Evolutionary conservation across 2,888 invertebrate species (phyloP).

Genomic region (Pterobdella sp.): DNA sequence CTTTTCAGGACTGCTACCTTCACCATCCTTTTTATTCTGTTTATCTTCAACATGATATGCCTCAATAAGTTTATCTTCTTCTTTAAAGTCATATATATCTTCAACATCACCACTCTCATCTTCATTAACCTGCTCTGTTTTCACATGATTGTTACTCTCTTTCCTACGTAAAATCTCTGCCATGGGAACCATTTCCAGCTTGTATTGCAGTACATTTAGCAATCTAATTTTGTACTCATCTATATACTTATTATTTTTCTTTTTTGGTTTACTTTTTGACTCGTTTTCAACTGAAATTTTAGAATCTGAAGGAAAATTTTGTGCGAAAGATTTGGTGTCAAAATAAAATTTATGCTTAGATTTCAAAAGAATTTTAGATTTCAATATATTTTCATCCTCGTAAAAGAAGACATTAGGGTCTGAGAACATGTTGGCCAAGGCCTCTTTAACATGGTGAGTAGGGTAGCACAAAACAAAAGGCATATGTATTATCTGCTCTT

Average conservation of each 20-base stretch:
- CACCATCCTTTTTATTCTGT: background rate
- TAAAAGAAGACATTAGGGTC: constrained; percentile 1
- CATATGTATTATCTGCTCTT: background rate
- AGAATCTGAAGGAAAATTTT: background rate
- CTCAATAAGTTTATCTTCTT: background rate
- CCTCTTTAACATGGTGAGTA: background rate
- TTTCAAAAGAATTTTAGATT: too few relatives aligned
- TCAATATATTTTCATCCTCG: too few relatives aligned
- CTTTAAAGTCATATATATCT: background rate
- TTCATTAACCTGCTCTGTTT: background rate
- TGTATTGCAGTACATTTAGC: constrained; percentile 17
- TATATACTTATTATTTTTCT: background rate
- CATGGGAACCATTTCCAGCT: background rate
- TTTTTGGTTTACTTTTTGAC: background rate
- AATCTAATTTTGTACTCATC: background rate
- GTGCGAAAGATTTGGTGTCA: background rate
- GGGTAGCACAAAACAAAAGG: constrained; percentile 20
- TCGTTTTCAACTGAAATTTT: background rate
- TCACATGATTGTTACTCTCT: background rate
- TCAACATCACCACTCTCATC: background rate
- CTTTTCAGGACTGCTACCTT: background rate
- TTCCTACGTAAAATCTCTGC: background rate
- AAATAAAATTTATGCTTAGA: too few relatives aligned
- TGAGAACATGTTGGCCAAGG: background rate
- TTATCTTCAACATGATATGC: background rate